Base-by-base conservation (phyloP, 2,888 invertebrate species). In the Drosophila merina region DNA sequence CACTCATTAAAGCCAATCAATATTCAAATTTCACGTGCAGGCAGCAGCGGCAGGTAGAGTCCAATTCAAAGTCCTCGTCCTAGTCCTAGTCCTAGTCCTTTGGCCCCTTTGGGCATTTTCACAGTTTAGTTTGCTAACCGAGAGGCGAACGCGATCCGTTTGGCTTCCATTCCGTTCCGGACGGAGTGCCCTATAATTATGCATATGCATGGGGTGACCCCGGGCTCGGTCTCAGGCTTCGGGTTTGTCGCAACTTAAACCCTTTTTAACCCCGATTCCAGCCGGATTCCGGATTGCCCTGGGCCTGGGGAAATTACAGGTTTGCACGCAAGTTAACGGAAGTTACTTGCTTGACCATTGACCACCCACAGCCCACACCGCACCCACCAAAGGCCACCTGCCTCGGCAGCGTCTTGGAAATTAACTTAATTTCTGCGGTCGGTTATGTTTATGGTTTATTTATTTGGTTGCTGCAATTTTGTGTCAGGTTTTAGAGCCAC, bases 371-470 rank as follows among this genome's bases (percentile, higher is more conserved):
- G 14, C 40, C 20, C 3, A 3, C 10, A 8, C 12, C 3, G 14
- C 40, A 12, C 25, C 33, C 12, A 4, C 28, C 28, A 1, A 7
- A 8, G 28, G 26, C 38, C 40, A 40, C 31, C 36, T 20, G 28
- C 0, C 28, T 28, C 4, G 28, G 28, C 28, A 42, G 36, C 20
- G 42, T 20, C 50, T 42, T 38, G 33, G 20, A 70, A 76, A 76
- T 69, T 62, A 74, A 66, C 76, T 67, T 71, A 72, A 76, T 76
- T 82, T 79, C 64, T 83, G 82, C 57, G 86, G 76, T 73, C 77
- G 63, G 83, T 82, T 86, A 71, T 77, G 84, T 75, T 83, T 86
- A 83, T 82, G 86, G 74, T 74, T 82, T 82, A 86, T 79, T 86
- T 86, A 82, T 82, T 82, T 86, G 81, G 68, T 49, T 62, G 60